Evolutionary conservation across 1,140 invertebrate genomes (phyloP), one percentile per base, ranked within the genome.

Genomic region (silkworm (Bombyx mori)): DNA sequence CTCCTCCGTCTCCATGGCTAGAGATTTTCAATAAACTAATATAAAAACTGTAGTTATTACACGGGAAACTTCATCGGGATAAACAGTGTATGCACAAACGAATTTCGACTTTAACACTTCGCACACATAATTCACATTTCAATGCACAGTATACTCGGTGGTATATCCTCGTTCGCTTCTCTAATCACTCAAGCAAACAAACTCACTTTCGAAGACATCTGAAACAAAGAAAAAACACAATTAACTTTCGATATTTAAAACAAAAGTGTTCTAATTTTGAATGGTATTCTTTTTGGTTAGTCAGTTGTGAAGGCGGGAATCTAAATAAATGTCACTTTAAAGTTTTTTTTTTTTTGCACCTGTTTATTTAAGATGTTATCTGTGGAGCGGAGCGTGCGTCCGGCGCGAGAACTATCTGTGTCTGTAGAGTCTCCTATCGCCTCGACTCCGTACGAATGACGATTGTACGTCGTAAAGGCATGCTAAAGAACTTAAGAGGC

Each of bases 1-100:
- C 89, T 96, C 94, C 86, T 95, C 94, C 68, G 94, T 94, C 89
- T 96, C 94, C 94, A 96, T 95, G 62, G 65, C 63, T 73, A 70
- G 56, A 69, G 64, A 73, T 75, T 71, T 72, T 77, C 68, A 77
- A 57, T 64, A 60, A 65, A 63, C 55, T 56, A 65, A 73, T 64
- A 65, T 56, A 65, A 62, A 54, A 67, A 69, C 66, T 66, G 47
- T 68, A 61, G 63, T 64, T 66, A 73, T 79, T 77, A 84, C 78
- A 83, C 80, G 67, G 70, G 71, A 75, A 77, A 76, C 79, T 75
- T 83, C 80, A 86, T 86, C 69, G 70, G 74, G 69, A 68, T 52
- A 62, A 73, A 76, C 58, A 64, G 71, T 63, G 26, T 68, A 66
- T 65, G 73, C 79, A 79, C 73, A 64, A 78, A 65, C 74, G 68